Evolutionary conservation across 2,797 vertebrate species (phyloP).

Genomic region (Helicolenus hilgendorfi): DNA sequence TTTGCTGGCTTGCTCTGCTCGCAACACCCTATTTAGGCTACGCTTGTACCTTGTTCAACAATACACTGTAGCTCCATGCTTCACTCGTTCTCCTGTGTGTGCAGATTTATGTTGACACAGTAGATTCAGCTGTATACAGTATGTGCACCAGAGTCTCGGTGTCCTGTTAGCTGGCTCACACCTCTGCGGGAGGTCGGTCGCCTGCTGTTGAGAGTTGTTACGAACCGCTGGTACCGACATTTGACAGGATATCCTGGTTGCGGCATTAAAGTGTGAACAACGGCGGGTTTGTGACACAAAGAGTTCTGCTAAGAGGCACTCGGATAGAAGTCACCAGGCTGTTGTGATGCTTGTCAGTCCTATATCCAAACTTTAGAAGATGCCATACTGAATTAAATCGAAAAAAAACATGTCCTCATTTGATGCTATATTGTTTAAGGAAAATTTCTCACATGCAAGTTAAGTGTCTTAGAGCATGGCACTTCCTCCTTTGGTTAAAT

Average conservation of each 20-base stretch:
- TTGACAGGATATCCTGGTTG: constrained; percentile 91
- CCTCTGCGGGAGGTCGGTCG: constrained; percentile 7
- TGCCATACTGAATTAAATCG: not conserved
- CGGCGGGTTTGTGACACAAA: constrained; percentile 48
- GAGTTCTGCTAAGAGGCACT: constrained; percentile 1
- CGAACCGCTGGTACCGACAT: constrained; percentile 35
- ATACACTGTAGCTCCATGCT: not conserved
- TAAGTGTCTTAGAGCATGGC: not conserved
- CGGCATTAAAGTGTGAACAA: constrained; percentile 37
- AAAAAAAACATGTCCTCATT: not conserved
- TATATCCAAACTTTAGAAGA: not conserved
- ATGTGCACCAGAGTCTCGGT: not conserved
- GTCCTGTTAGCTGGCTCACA: not conserved
- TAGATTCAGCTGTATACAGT: not conserved
- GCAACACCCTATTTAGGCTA: constrained; percentile 31
- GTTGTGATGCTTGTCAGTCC: not conserved
- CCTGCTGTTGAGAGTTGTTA: constrained; percentile 48
- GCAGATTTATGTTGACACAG: not conserved
- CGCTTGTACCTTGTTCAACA: constrained; percentile 33
- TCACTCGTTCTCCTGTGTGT: not conserved
- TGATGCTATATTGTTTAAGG: not conserved
- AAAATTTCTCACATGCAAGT: not conserved
- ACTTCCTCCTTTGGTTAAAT: constrained; percentile 58
- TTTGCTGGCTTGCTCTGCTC: constrained; percentile 49
- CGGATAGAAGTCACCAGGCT: not conserved